Evolutionary conservation across 2,113 vertebrate genomes (phyloP), one percentile per base, ranked within the genome.

Genomic region (Irena cyanogastra): DNA sequence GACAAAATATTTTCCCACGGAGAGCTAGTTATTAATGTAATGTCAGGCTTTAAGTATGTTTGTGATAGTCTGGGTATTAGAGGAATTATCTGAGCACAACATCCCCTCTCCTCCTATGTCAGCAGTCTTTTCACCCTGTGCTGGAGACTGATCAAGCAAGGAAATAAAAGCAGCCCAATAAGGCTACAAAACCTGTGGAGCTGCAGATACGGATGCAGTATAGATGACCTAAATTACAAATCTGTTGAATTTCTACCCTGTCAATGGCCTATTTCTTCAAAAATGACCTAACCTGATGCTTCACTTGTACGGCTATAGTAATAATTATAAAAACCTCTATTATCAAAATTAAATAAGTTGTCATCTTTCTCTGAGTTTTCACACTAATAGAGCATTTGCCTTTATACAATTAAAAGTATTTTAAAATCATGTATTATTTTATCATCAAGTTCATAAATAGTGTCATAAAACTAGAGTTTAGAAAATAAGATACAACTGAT

Each of bases 101-200:
- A 56, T 31, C 83, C 79, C 26, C 69, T 81, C 56, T 65, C 30
- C 82, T 97, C 94, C 82, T 92, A 5, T 83, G 75, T 94, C 66
- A 96, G 87, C 92, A 96, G 52, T 16, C 49, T 77, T 95, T 96
- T 95, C 93, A 92, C 64, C 20, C 45, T 93, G 74, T 93, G 79
- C 83, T 95, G 53, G 89, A 77, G 90, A 47, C 23, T 95, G 72
- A 97, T 88, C 94, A 93, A 97, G 95, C 69, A 92, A 95, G 76
- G 94, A 96, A 83, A 81, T 71, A 70, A 92, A 96, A 94, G 50
- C 53, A 88, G 17, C 41, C 53, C 45, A 53, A 70, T 54, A 91
- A 91, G 41, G 47, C 23, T 68, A 76, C 77, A 95, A 96, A 96
- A 86, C 81, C 86, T 74, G 33, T 81, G 68, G 63, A 74, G 30